Evolutionary conservation across 2,888 invertebrate species (phyloP), one percentile per base, ranked within the genome.

Genomic region (Ametastegia equiseti): DNA sequence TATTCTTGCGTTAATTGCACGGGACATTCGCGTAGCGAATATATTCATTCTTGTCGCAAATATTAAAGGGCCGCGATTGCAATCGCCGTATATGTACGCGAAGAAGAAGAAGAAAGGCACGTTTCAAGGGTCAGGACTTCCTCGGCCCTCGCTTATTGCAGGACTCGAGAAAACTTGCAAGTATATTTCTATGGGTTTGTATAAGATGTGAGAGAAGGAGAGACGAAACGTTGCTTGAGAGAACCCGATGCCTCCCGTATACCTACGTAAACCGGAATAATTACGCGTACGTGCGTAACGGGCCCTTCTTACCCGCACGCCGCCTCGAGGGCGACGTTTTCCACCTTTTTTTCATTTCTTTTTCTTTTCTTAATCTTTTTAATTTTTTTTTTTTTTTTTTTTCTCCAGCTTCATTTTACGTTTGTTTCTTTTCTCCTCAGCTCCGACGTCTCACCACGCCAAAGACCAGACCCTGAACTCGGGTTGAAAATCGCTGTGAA

Each of bases 221-320:
- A 47, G 42, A 30, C 13, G 45, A 42, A 19, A 39, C 30, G 15
- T 9, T 67, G 39, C 39, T n/a, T 9, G 15, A 5, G 71, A 71
- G 71, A 71, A 71, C 47, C 47, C 30, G 45, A 36, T 71, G 47
- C 47, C 45, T n/a, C n/a, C n/a, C n/a, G n/a, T n/a, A 23, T 71
- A 71, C 36, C 60, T 36, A 69, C 75, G 54, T 54, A 75, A 75
- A 75, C 50, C 75, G 75, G 75, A 75, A 75, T 75, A 75, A 75
- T 75, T 75, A 75, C 75, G 75, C 50, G 75, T 75, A 75, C 75
- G 75, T 75, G 75, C 75, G 75, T 75, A 75, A 75, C 75, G 75
- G 75, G 75, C 54, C 73, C 73, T 75, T 75, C 33, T 33, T 36
- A 54, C 42, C 11, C 27, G 42, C 71, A 33, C 27, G 45, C 23